A percentile compares a stretch with the other conserved stretches of the same genome.
Conservation (phyloP, 1,140 invertebrate species). For the Bombus waltoni region DNA sequence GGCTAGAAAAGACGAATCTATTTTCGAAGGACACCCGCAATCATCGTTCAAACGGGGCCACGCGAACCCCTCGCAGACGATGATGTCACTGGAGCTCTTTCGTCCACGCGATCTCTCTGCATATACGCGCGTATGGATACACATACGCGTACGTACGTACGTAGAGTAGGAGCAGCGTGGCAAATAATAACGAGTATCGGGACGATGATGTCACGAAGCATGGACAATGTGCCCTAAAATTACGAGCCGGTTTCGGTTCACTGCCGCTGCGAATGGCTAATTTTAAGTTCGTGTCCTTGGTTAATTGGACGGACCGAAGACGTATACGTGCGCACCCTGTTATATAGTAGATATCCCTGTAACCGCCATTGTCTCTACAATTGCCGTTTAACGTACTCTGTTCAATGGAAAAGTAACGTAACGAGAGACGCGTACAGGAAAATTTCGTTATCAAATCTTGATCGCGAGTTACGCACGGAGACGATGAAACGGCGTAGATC, state of each 20-base stretch:
- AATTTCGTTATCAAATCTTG: too few relatives aligned
- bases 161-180: neutral
- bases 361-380: neutral
- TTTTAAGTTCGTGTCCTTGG: constrained; percentile 43
- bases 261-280: constrained; percentile 15
- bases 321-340: neutral
- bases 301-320: constrained; percentile 10
- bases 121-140: neutral
- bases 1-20: constrained; percentile 55
- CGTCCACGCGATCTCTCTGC: too few relatives aligned
- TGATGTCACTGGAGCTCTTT: constrained; percentile 54
- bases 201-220: constrained; percentile 58
- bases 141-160: neutral
- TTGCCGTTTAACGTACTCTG: neutral
- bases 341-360: neutral
- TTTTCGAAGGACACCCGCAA: constrained; percentile 53
- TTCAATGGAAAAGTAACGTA: neutral
- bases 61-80: constrained; percentile 37
- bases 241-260: constrained; percentile 32
- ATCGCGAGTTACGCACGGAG: neutral
- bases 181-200: constrained; percentile 55
- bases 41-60: constrained; percentile 43
- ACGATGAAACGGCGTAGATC: neutral
- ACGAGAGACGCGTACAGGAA: neutral
- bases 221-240: constrained; percentile 58